Evolutionary conservation across 2,113 vertebrate genomes (phyloP), one percentile per base, ranked within the genome.

Genomic region (Copsychus sechellarum): DNA sequence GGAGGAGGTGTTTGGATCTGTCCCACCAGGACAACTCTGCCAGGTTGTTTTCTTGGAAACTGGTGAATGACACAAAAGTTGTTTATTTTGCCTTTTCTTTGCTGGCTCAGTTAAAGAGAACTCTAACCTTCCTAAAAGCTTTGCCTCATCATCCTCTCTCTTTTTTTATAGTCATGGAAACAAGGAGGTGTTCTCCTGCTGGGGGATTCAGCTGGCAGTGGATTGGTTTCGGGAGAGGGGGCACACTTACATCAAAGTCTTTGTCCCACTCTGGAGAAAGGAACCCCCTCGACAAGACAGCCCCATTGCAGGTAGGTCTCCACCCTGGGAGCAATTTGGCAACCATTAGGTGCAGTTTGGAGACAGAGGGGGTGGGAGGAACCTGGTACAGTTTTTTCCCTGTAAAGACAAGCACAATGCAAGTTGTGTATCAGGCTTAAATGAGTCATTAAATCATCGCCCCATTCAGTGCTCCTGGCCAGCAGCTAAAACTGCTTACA

Each of bases 201-300:
- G 98, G 81, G 99, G 99, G 47, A 98, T 99, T 82, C 98, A 98
- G 95, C 98, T 99, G 97, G 99, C 98, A 0, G 98, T 99, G 88
- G 98, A 98, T 93, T 99, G 99, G 99, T 99, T 99, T 97, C 98
- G 98, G 97, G 96, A 98, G 43, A 98, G 98, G 93, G 99, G 99
- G 14, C 97, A 99, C 81, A 98, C 97, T 2, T 97, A 99, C 97
- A 99, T 99, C 98, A 99, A 99, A 2, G 99, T 99, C 77, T 99
- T 99, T 70, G 98, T 99, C 9, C 99, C 99, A 5, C 98, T 98
- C 80, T 99, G 99, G 99, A 98, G 99, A 95, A 99, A 99, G 94
- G 98, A 98, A 26, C 98, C 98, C 38, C 93, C 98, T 3, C 97
- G 98, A 54, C 97, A 98, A 9, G 99, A 99, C 25, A 97, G 97